These are phyloP conservation scores for Gymnocephalus cernua DNA, from an alignment of 2,113 vertebrate species.

Conservation along the genomic window DNA sequence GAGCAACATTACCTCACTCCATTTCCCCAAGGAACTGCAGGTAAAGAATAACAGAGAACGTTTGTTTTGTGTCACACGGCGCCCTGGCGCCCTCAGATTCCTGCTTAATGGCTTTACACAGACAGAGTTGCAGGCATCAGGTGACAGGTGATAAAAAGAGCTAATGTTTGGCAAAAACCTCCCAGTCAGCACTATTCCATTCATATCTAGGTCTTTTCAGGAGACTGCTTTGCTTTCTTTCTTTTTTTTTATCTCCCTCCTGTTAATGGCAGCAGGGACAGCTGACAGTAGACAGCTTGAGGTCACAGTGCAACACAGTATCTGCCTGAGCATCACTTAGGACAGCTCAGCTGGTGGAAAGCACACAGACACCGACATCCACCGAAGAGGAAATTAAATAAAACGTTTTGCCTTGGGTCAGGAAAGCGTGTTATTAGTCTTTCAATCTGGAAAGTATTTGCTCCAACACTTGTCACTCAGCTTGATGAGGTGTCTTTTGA, in stretches of 20 bases:
- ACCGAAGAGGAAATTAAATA: no score
- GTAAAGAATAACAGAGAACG: slow-evolving; percentile 64
- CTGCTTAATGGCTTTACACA: slow-evolving; percentile 58
- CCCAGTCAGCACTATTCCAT: slow-evolving; percentile 68
- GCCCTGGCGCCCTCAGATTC: slow-evolving; percentile 47
- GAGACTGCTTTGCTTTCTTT: slow-evolving; percentile 11
- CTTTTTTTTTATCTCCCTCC: not conserved
- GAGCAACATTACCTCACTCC: slow-evolving; percentile 78
- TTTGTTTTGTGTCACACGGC: slow-evolving; percentile 71
- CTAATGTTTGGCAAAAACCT: slow-evolving; percentile 56
- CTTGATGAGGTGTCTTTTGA: slow-evolving; percentile 26
- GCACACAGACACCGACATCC: not conserved
- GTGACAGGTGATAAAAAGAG: slow-evolving; percentile 67
- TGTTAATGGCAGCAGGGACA: slow-evolving; percentile 22
- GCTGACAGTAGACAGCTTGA: slow-evolving; percentile 46
- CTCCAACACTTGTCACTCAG: slow-evolving; percentile 8
- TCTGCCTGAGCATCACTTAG: slow-evolving; percentile 5
- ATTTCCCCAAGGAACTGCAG: slow-evolving; percentile 59
- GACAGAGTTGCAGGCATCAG: slow-evolving; percentile 64
- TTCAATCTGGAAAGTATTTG: slow-evolving; percentile 7
- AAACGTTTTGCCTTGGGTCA: not conserved
- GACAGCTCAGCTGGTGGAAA: not conserved
- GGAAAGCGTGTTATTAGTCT: slow-evolving; percentile 30
- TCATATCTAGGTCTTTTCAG: slow-evolving; percentile 58
- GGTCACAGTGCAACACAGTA: slow-evolving; percentile 9